A percentile compares a stretch with the other conserved stretches of the same genome.
phyloP scores from a whole-genome alignment of 2,888 invertebrate species.

The Drosophila algonquin region DNA sequence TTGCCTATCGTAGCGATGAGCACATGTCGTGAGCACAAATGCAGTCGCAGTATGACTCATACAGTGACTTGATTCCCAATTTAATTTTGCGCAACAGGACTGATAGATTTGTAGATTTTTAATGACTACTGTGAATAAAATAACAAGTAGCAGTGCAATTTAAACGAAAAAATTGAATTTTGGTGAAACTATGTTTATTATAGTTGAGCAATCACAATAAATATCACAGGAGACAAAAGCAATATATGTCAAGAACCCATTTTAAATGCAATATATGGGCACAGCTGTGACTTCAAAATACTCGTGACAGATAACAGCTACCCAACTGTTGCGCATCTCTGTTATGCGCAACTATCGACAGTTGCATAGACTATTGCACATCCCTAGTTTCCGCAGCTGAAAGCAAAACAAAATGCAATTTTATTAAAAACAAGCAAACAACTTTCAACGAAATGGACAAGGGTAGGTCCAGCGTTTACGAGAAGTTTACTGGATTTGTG shows the following conservation, averaged over 20 bases:
- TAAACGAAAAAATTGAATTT: too few species aligned
- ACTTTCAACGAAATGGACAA: slow-evolving; percentile 71
- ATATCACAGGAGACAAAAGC: too few species aligned
- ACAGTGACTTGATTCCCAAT: too few species aligned
- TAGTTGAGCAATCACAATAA: too few species aligned
- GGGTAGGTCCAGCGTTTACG: slow-evolving; percentile 76
- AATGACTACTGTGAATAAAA: too few species aligned
- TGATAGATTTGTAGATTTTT: too few species aligned
- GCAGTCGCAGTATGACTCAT: neutral
- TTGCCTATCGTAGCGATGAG: neutral
- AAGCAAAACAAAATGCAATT: slow-evolving; percentile 52
- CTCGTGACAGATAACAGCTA: neutral
- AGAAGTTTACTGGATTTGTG: slow-evolving; percentile 80
- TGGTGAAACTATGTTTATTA: too few species aligned
- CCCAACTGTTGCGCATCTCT: neutral
- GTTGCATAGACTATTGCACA: neutral
- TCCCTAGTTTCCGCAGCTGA: neutral
- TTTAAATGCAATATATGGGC: too few species aligned
- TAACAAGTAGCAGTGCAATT: too few species aligned
- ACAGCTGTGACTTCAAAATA: neutral
- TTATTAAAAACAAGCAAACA: neutral
- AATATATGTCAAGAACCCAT: too few species aligned
- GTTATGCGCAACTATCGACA: neutral
- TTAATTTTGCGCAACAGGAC: too few species aligned
- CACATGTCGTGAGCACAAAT: neutral